Percentiles rank a stretch among this genome's conserved stretches.
Conservation (phyloP, 2,113 vertebrate species). For the Rhegmatorhina hoffmannsi region DNA sequence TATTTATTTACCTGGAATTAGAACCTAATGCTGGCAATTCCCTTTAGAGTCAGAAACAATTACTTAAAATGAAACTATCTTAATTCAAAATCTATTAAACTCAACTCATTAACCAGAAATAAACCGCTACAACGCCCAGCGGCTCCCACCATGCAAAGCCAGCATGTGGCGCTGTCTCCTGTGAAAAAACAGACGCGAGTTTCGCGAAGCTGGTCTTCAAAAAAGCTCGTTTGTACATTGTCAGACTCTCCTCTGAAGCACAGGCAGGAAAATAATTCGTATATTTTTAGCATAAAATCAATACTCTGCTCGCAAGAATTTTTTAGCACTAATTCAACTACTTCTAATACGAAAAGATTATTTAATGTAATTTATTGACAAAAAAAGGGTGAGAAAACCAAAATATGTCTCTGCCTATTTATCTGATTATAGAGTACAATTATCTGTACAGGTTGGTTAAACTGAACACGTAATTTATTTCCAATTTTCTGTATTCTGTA, state of each 20-base stretch:
- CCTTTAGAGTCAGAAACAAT: neutral
- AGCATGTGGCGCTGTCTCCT: conserved; percentile 74
- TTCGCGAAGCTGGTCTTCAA: neutral
- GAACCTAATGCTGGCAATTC: neutral
- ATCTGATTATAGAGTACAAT: neutral
- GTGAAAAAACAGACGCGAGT: neutral
- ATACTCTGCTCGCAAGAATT: neutral
- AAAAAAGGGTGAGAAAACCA: neutral
- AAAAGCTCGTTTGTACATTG: neutral
- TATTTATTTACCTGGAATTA: neutral
- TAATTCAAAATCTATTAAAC: neutral
- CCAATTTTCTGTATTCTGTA: neutral
- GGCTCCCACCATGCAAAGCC: neutral
- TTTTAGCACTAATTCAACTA: neutral
- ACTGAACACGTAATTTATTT: neutral
- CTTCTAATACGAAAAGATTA: neutral
- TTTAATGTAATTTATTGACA: neutral
- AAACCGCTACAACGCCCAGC: neutral
- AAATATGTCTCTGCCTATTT: neutral
- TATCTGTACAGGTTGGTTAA: neutral
- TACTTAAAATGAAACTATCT: neutral
- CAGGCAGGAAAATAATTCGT: neutral
- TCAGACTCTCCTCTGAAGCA: neutral
- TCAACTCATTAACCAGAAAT: neutral
- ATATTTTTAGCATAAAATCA: neutral